Percentiles rank a stretch among this genome's conserved stretches.
These are phyloP conservation scores for Eriosoma lanigerum DNA, from an alignment of 1,140 invertebrate species.

Conservation along the genomic window DNA sequence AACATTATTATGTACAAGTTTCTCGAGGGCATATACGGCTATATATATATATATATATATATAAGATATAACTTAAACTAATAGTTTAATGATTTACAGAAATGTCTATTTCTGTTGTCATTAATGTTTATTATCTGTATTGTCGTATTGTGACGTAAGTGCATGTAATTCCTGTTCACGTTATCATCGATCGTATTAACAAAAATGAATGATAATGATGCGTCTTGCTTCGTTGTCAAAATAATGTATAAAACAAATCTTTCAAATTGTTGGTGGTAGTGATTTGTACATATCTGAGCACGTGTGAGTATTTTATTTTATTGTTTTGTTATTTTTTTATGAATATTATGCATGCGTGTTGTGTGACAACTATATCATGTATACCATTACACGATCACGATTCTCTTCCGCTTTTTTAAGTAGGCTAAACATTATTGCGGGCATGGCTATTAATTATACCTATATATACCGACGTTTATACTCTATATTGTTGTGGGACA, in stretches of 20 bases:
- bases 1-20: too few species aligned
- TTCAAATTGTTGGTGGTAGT: not conserved
- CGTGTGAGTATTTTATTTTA: not conserved
- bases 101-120: too few species aligned
- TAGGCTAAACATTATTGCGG: slow-evolving; percentile 39
- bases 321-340: not conserved
- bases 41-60: too few species aligned
- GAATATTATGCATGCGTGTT: not conserved
- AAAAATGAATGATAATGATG: too few species aligned
- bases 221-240: not conserved
- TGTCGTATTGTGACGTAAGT: too few species aligned
- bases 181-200: too few species aligned
- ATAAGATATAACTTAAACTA: too few species aligned
- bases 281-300: not conserved
- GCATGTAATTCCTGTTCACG: too few species aligned
- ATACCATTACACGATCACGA: not conserved
- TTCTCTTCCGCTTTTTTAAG: slow-evolving; percentile 26
- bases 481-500: not conserved
- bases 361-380: slow-evolving; percentile 23
- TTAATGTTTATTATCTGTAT: too few species aligned
- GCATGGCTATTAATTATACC: not conserved
- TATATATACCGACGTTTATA: not conserved
- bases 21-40: too few species aligned
- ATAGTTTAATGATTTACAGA: too few species aligned
- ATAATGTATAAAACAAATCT: not conserved